phyloP scores from a whole-genome alignment of 2,797 vertebrate species.

The Oceanodroma leucorhoa region DNA sequence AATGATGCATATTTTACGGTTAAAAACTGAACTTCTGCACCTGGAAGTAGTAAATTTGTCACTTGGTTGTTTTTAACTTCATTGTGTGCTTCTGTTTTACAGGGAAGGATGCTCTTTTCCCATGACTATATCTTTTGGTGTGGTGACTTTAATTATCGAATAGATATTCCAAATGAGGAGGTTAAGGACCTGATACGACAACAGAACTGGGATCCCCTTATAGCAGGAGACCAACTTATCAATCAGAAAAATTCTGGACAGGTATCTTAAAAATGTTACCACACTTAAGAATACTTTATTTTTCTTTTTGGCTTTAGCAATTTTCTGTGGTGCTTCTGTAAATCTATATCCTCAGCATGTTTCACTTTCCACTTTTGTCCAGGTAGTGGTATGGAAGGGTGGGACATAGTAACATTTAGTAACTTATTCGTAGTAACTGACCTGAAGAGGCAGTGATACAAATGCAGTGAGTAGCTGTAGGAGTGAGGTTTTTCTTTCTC shows the following conservation, averaged over 20 bases:
- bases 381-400: background rate
- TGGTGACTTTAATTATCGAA: conserved; percentile 97
- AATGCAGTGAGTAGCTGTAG: background rate
- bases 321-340: background rate
- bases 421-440: background rate
- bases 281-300: background rate
- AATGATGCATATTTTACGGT: background rate
- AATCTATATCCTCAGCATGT: background rate
- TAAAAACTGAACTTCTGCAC: background rate
- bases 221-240: conserved; percentile 91
- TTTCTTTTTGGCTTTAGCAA: background rate
- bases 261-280: conserved; percentile 70
- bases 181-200: conserved; percentile 94
- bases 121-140: conserved; percentile 99
- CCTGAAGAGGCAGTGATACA: background rate
- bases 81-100: background rate
- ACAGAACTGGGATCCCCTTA: conserved; percentile 92
- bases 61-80: background rate
- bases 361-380: background rate
- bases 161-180: conserved; percentile 93
- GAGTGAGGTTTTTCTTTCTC: background rate
- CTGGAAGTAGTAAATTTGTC: background rate
- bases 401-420: background rate
- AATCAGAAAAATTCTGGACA: conserved; percentile 91
- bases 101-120: conserved; percentile 95